Conservation (phyloP, 1,140 invertebrate species). For the Macrocentrus cingulum region DNA sequence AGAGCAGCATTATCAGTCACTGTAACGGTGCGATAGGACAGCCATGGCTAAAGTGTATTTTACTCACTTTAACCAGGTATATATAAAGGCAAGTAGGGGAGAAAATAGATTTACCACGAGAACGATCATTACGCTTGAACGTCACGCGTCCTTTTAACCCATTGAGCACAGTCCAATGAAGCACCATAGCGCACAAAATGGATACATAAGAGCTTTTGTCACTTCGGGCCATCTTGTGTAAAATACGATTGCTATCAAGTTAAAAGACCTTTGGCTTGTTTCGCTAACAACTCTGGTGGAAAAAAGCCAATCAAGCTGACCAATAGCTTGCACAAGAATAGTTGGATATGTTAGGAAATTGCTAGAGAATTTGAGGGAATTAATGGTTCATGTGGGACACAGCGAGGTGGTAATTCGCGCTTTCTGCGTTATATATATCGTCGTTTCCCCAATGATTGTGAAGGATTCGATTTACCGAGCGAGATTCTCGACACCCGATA, state of each 20-base stretch:
- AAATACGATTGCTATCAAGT: no score
- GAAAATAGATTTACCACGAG: constrained; percentile 25
- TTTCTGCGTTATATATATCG: neutral
- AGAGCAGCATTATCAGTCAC: constrained; percentile 4
- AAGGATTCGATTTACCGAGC: constrained; percentile 4
- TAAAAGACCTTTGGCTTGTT: no score
- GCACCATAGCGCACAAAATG: constrained; percentile 2
- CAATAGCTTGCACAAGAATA: no score
- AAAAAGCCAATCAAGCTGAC: no score
- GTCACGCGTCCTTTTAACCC: constrained; percentile 26
- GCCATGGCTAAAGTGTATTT: constrained; percentile 1
- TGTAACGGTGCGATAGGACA: constrained; percentile 12
- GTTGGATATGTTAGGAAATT: no score
- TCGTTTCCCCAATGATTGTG: neutral
- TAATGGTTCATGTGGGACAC: no score
- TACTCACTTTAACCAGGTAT: constrained; percentile 6
- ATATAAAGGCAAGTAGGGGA: neutral
- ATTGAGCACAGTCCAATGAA: constrained; percentile 9
- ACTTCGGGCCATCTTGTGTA: no score
- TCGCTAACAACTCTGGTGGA: no score
- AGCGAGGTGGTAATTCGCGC: neutral
- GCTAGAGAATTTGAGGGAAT: no score
- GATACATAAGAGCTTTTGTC: no score
- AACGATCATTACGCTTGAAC: constrained; percentile 24
- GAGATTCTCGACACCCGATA: constrained; percentile 12